Conservation (phyloP, 2,888 invertebrate genomes). For the Tachina fera region DNA sequence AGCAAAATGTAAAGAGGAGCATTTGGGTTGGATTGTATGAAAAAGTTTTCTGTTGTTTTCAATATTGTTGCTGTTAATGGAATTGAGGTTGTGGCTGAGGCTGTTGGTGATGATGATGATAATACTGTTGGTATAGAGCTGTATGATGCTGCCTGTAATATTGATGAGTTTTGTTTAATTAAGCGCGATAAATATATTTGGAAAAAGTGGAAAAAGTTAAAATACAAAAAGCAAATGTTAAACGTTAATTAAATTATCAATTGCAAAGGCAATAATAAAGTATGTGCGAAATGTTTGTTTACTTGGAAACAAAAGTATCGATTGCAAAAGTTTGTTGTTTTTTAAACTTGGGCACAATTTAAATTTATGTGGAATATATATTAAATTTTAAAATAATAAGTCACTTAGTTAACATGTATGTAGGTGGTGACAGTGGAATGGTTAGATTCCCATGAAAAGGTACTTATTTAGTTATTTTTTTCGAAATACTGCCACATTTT, state of each 20-base stretch:
- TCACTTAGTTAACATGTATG: too few relatives aligned
- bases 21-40: slow-evolving; percentile 75
- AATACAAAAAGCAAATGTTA: slow-evolving; percentile 10
- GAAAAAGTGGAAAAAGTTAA: not conserved
- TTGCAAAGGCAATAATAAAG: not conserved
- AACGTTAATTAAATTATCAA: slow-evolving; percentile 24
- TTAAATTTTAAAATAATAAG: too few relatives aligned
- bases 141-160: slow-evolving; percentile 14
- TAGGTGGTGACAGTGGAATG: too few relatives aligned
- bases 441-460: too few relatives aligned
- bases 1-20: slow-evolving; percentile 85
- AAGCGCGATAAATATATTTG: slow-evolving; percentile 22
- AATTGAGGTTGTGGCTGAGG: slow-evolving; percentile 25
- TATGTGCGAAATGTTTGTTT: not conserved
- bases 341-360: too few relatives aligned
- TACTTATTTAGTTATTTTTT: too few relatives aligned
- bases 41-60: slow-evolving; percentile 69
- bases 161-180: slow-evolving; percentile 62
- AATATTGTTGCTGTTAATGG: slow-evolving; percentile 49
- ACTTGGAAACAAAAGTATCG: not conserved
- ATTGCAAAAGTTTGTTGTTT: too few relatives aligned
- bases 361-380: too few relatives aligned
- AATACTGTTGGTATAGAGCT: not conserved
- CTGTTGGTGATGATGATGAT: not conserved
- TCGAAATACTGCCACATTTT: too few relatives aligned